Base-by-base conservation (phyloP, 1,140 invertebrate species). In the Mactra quadrangularis region DNA sequence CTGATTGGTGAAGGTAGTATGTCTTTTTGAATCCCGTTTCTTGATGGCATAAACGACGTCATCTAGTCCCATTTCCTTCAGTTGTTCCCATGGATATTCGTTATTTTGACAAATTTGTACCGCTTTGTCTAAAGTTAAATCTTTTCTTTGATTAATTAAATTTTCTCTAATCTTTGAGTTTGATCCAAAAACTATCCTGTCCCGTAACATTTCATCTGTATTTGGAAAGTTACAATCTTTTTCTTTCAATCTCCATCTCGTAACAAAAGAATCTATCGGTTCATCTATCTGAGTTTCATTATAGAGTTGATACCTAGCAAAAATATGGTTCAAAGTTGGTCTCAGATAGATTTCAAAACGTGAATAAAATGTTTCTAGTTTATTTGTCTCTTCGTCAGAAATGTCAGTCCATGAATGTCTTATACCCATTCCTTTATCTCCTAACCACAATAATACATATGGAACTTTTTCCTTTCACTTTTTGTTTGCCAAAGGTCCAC, bases 291-390 rank as follows among this genome's bases (percentile, higher is more conserved):
- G n/a, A n/a, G n/a, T n/a, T n/a, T n/a, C n/a, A n/a, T n/a, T n/a
- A n/a, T n/a, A n/a, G n/a, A n/a, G n/a, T n/a, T n/a, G n/a, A n/a
- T n/a, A n/a, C n/a, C 45, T 47, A 19, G 45, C 45, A 47, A 47
- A 9, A 55, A 55, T 55, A n/a, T 6, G n/a, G n/a, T 55, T 55
- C 22, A 55, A 55, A 7, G 7, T 55, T n/a, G 52, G 22, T n/a
- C n/a, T 7, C 52, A 55, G 4, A 22, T 55, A 22, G 25, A n/a
- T n/a, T n/a, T n/a, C n/a, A n/a, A n/a, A n/a, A n/a, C n/a, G n/a
- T n/a, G n/a, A n/a, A n/a, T n/a, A 55, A 55, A 11, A 55, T 55
- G 52, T 55, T 13, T 55, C 22, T 22, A 55, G 22, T 55, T 55
- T 11, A 13, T 55, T 55, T n/a, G 7, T 22, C 6, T 55, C 52